phyloP scores from a whole-genome alignment of 2,113 vertebrate genomes.

The Caracal caracal region DNA sequence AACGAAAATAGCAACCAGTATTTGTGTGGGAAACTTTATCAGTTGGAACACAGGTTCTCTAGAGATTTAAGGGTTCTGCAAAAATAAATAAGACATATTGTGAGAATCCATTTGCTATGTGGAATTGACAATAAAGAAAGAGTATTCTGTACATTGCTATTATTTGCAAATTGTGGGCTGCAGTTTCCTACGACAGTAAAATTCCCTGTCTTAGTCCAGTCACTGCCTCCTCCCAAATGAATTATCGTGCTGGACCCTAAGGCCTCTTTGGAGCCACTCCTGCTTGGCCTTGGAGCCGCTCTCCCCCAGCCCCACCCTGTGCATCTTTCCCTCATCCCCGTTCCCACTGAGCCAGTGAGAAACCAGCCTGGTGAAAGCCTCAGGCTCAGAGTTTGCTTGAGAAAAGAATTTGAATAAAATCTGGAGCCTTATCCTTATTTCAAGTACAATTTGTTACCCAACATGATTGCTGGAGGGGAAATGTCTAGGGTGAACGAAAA shows the following conservation, averaged over 20 bases:
- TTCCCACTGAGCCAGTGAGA: background rate
- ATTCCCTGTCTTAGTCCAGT: background rate
- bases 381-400: background rate
- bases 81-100: background rate
- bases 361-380: background rate
- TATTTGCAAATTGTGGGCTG: background rate
- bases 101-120: background rate
- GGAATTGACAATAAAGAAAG: background rate
- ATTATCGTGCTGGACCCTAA: fast-evolving
- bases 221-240: background rate
- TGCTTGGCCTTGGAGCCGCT: background rate
- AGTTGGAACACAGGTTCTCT: background rate
- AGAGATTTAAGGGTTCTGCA: background rate
- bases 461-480: conserved; percentile 26
- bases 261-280: no score
- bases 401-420: conserved; percentile 5
- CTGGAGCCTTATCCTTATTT: background rate
- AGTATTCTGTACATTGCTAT: background rate
- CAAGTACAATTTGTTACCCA: conserved; percentile 30
- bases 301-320: fast-evolving
- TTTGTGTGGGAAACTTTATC: background rate
- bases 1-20: background rate
- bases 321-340: background rate
- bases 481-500: background rate
- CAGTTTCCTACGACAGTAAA: background rate